Evolutionary conservation across 2,797 vertebrate species (phyloP), one percentile per base, ranked within the genome.

Genomic region (Danio aesculapii): DNA sequence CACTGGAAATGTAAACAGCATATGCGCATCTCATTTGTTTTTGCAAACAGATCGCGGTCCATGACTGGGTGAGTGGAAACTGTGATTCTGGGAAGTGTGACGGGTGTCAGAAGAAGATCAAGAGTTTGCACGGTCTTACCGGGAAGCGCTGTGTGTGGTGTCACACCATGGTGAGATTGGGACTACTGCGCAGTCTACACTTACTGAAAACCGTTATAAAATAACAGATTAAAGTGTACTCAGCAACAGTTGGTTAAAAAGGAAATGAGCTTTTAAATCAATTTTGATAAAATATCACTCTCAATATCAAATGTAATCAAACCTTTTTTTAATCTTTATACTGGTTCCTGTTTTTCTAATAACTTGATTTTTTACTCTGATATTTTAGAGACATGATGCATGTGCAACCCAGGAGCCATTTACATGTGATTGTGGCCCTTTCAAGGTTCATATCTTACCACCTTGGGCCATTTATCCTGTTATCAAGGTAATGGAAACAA

Each of bases 121-220:
- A 95, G 88, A 96, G 93, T 90, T 94, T 94, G 86, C 96, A 97
- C 72, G 93, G 96, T 69, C 91, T 97, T 13, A 96, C 94, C 0
- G 97, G 96, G 57, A 94, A 97, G 87, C 95, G 95, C 89, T 98
- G 97, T 43, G 95, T 96, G 68, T 97, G 97, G 96, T 98, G 97
- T 90, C 97, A 97, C 90, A 92, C 93, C 17, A 94, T 96, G 95
- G 97, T 97, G 84, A 94, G 92, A 41, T 5, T 74, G 57, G 55
- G 58, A 12, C 70, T 47, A 6, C 44, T 6, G 9, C n/a, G 8
- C 11, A 55, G 13, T 47, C 30, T 12, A 74, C 19, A 13, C 6
- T 46, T 44, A 14, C n/a, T 11, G 0, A 64, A 44, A 53, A 55
- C 11, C 6, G 8, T 55, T 6, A 43, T 43, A 19, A 17, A 12